Conservation (phyloP, 1,140 invertebrate genomes). For the Chymomyza costata region DNA sequence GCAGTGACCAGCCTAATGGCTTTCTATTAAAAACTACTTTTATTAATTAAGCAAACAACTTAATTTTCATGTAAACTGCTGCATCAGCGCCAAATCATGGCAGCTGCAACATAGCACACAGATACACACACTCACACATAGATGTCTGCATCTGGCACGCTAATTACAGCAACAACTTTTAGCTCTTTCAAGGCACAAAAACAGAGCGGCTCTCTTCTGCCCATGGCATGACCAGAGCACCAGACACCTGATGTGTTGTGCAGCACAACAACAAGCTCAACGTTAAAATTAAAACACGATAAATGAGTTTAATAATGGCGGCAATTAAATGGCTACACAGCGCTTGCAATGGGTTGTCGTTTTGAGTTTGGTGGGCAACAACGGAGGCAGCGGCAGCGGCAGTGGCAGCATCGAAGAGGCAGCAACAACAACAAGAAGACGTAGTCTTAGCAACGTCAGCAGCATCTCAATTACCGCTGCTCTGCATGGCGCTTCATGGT, state of each 20-base stretch:
- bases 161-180: conserved; percentile 51
- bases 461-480: conserved; percentile 69
- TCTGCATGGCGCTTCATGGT: conserved; percentile 70
- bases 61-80: conserved; percentile 67
- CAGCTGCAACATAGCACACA: conserved; percentile 43
- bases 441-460: conserved; percentile 34
- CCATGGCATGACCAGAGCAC: background rate
- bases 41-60: conserved; percentile 73
- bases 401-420: conserved; percentile 4
- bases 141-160: conserved; percentile 16
- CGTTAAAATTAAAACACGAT: conserved; percentile 69
- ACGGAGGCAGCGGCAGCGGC: background rate
- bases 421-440: conserved; percentile 3
- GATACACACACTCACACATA: conserved; percentile 3
- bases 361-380: conserved; percentile 1
- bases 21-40: conserved; percentile 70
- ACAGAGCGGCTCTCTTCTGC: conserved; percentile 12
- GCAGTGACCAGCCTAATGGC: conserved; percentile 27
- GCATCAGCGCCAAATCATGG: conserved; percentile 62
- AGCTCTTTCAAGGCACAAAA: conserved; percentile 1
- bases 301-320: conserved; percentile 74
- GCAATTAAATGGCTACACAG: conserved; percentile 65
- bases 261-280: conserved; percentile 24
- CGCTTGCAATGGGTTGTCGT: too few relatives aligned
- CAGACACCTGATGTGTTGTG: conserved; percentile 50